Evolutionary conservation across 2,113 vertebrate genomes (phyloP).

Genomic region (Cololabis saira): DNA sequence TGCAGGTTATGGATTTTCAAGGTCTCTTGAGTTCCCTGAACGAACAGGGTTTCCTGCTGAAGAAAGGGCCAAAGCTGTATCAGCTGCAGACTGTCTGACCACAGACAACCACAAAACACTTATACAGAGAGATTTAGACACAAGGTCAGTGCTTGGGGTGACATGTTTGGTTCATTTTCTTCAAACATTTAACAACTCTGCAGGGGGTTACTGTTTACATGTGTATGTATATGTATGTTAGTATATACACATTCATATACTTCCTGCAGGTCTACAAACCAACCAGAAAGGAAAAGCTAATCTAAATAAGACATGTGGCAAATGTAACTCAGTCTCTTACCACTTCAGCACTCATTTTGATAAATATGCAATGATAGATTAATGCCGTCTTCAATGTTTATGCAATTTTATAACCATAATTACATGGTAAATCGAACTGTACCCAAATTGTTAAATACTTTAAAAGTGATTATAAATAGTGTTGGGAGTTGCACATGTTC

Average conservation of each 20-base stretch:
- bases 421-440: too few relatives aligned
- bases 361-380: too few relatives aligned
- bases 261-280: too few relatives aligned
- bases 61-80: slow-evolving; percentile 91
- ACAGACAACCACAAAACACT: background rate
- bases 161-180: background rate
- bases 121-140: background rate
- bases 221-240: too few relatives aligned
- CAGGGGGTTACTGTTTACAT: too few relatives aligned
- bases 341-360: too few relatives aligned
- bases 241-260: too few relatives aligned
- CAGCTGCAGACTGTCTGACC: slow-evolving; percentile 93
- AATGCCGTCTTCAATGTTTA: too few relatives aligned
- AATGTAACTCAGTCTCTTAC: too few relatives aligned
- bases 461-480: background rate
- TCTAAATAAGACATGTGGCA: too few relatives aligned
- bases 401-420: too few relatives aligned
- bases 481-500: background rate
- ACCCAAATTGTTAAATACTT: background rate
- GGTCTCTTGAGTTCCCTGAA: slow-evolving; percentile 93
- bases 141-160: background rate
- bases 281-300: too few relatives aligned
- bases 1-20: slow-evolving; percentile 92
- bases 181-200: background rate
- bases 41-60: slow-evolving; percentile 95